These are phyloP conservation scores for Arbacia lixula DNA, from an alignment of 53 echinoderm and acorn worm species.

Conservation along the genomic window DNA sequence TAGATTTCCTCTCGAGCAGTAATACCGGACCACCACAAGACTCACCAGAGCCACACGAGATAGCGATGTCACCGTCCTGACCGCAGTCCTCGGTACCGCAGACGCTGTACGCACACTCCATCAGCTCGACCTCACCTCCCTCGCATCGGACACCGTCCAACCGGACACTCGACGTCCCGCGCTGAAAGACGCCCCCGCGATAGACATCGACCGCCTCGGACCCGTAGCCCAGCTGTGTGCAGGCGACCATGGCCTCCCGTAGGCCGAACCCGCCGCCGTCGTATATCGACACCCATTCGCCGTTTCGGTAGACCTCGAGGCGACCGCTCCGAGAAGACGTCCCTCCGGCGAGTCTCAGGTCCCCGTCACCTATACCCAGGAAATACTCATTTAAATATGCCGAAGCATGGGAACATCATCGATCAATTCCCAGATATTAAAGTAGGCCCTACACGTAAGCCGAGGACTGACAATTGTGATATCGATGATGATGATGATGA, in stretches of 20 bases:
- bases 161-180: constrained; percentile 2
- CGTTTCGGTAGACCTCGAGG: constrained; percentile 4
- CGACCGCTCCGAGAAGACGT: constrained; percentile 14
- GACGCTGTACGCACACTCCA: constrained; percentile 14
- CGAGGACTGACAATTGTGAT: background rate
- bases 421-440: too few relatives aligned
- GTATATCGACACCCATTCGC: constrained; percentile 12
- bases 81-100: background rate
- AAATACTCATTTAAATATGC: too few relatives aligned
- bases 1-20: too few relatives aligned
- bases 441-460: too few relatives aligned
- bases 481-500: background rate
- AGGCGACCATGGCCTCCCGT: constrained; percentile 30
- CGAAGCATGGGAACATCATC: too few relatives aligned
- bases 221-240: constrained; percentile 25
- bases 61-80: background rate
- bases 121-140: background rate
- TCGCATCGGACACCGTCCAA: background rate
- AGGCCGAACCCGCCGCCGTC: constrained; percentile 20
- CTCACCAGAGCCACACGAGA: constrained; percentile 13
- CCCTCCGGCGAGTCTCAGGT: background rate
- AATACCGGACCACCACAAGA: too few relatives aligned
- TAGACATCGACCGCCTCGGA: constrained; percentile 2
- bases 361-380: constrained; percentile 26
- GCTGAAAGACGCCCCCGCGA: background rate